A percentile compares a stretch with the other conserved stretches of the same genome.
These are phyloP conservation scores for Oostethus manadensis DNA, from an alignment of 2,113 vertebrate species.

Conservation along the genomic window DNA sequence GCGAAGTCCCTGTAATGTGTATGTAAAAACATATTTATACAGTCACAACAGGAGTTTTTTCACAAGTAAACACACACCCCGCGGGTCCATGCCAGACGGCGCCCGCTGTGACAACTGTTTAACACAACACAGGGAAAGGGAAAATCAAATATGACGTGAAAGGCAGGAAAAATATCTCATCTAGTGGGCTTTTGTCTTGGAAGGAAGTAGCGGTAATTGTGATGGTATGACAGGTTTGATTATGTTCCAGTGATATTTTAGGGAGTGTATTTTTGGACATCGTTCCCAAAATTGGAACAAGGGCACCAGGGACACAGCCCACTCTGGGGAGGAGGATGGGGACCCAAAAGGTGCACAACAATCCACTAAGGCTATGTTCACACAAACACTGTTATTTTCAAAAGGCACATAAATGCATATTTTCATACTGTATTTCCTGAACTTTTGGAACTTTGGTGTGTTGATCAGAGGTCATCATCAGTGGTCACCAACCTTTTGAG, in stretches of 20 bases:
- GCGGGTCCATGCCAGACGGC: slow-evolving; percentile 38
- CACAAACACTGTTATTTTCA: too few species aligned
- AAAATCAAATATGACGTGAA: background rate
- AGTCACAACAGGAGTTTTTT: slow-evolving; percentile 20
- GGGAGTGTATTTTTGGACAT: too few species aligned
- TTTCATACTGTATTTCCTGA: too few species aligned
- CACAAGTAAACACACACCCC: slow-evolving; percentile 42
- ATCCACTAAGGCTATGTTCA: too few species aligned
- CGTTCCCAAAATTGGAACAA: too few species aligned
- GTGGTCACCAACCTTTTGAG: too few species aligned
- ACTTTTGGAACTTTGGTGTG: too few species aligned
- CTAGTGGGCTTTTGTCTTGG: background rate
- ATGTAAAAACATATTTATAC: slow-evolving; percentile 5
- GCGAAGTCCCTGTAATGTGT: slow-evolving; percentile 28
- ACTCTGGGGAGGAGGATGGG: background rate
- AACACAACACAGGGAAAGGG: slow-evolving; percentile 10
- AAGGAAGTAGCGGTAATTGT: background rate
- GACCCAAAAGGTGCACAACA: too few species aligned
- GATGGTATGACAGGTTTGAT: too few species aligned
- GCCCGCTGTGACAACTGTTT: slow-evolving; percentile 29
- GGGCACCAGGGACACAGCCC: slow-evolving; percentile 6
- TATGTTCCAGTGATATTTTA: too few species aligned
- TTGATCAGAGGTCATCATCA: too few species aligned
- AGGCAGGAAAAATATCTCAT: slow-evolving; percentile 4
- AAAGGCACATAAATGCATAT: too few species aligned